A percentile compares a stretch with the other conserved stretches of the same genome.
phyloP scores from a whole-genome alignment of 53 echinoderm and acorn worm genomes.

The Mesocentrotus franciscanus region DNA sequence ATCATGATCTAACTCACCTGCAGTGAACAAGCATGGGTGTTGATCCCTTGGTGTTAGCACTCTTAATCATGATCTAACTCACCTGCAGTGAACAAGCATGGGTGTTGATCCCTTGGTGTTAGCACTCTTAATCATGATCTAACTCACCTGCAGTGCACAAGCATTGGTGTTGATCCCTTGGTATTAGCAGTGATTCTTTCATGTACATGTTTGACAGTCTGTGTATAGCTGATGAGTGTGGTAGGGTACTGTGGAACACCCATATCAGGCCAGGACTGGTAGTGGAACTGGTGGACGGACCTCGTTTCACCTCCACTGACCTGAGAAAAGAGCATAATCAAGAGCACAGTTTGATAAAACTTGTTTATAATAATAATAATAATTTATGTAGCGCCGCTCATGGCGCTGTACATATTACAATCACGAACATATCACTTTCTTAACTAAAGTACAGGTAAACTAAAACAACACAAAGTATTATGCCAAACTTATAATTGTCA shows the following conservation, averaged over 20 bases:
- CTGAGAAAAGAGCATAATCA: slow-evolving; percentile 16
- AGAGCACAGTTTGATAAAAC: not conserved
- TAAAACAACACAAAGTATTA: too few species aligned
- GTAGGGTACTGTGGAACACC: slow-evolving; percentile 79
- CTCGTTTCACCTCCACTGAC: slow-evolving; percentile 67
- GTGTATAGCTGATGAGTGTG: slow-evolving; percentile 72
- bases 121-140: not conserved
- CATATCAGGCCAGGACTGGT: slow-evolving; percentile 85
- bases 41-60: slow-evolving; percentile 26
- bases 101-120: slow-evolving; percentile 63
- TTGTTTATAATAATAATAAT: too few species aligned
- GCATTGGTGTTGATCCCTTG: slow-evolving; percentile 62
- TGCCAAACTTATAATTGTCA: too few species aligned
- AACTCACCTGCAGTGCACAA: slow-evolving; percentile 90
- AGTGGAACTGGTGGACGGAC: slow-evolving; percentile 83
- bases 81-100: slow-evolving; percentile 90
- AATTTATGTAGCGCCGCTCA: too few species aligned
- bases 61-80: not conserved
- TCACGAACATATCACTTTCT: too few species aligned
- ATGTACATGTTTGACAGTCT: slow-evolving; percentile 71
- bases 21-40: slow-evolving; percentile 83
- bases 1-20: slow-evolving; percentile 73
- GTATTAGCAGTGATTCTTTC: slow-evolving; percentile 44
- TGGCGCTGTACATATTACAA: too few species aligned
- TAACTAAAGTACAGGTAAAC: too few species aligned